phyloP scores from a whole-genome alignment of 2,113 vertebrate species.

The Macquaria australasica region DNA sequence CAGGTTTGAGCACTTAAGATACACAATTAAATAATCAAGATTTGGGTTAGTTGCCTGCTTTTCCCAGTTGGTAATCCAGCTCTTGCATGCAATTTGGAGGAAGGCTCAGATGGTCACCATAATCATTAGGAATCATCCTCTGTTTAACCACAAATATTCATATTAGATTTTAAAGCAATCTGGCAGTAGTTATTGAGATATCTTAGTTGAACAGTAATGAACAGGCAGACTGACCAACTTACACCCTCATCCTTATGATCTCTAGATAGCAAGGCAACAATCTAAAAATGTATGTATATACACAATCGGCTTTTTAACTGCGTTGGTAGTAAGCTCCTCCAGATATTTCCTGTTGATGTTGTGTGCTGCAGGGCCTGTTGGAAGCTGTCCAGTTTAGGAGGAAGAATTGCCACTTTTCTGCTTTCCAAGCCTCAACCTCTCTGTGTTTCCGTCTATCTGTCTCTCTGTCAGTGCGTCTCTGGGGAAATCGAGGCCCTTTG shows the following conservation, averaged over 20 bases:
- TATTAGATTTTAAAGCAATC: background rate
- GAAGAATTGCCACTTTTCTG: slow-evolving; percentile 49
- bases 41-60: no score
- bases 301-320: background rate
- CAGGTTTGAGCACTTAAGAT: no score
- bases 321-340: background rate
- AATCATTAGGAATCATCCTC: background rate
- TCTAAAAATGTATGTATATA: background rate
- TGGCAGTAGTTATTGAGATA: background rate
- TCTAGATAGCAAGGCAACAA: background rate
- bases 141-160: background rate
- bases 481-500: slow-evolving; percentile 70
- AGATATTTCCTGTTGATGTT: slow-evolving; percentile 20
- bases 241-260: background rate
- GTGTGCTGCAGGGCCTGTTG: slow-evolving; percentile 30
- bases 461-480: slow-evolving; percentile 55
- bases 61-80: no score
- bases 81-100: no score
- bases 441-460: slow-evolving; percentile 54
- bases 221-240: background rate
- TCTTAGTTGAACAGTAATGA: background rate
- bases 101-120: background rate
- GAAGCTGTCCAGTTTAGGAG: slow-evolving; percentile 36
- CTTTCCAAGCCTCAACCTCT: slow-evolving; percentile 42
- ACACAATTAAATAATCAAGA: no score